These are phyloP conservation scores for Saccopteryx bilineata DNA, from an alignment of 2,113 vertebrate genomes.

Conservation along the genomic window DNA sequence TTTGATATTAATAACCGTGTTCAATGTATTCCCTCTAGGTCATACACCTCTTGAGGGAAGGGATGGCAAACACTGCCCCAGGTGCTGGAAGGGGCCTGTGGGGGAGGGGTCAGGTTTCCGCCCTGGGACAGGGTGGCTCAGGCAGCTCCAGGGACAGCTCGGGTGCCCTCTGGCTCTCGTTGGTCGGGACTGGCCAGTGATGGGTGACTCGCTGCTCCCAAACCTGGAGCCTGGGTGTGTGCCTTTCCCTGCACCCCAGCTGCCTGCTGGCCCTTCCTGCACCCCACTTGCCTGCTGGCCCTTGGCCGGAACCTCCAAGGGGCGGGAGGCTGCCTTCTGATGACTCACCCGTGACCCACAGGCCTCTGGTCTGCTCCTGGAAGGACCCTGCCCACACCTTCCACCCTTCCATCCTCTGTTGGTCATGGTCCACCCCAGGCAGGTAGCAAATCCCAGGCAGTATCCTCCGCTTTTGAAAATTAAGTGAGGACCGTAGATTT, in stretches of 20 bases:
- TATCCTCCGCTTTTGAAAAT: background rate
- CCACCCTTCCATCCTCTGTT: background rate
- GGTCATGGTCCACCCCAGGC: background rate
- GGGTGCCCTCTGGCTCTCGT: background rate
- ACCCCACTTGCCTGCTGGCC: fast-evolving
- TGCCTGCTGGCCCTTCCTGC: too few relatives aligned
- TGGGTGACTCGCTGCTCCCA: background rate
- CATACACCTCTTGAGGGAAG: background rate
- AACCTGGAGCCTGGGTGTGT: background rate
- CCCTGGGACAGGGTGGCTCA: background rate
- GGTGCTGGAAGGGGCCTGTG: too few relatives aligned
- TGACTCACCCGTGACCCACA: fast-evolving
- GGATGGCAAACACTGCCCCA: background rate
- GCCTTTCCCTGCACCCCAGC: background rate
- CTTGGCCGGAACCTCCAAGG: background rate
- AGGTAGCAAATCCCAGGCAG: background rate
- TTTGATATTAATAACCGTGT: background rate
- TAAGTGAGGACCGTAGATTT: background rate
- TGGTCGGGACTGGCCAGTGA: background rate
- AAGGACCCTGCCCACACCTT: background rate
- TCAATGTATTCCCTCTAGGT: background rate
- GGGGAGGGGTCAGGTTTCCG: background rate
- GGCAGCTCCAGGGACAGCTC: background rate
- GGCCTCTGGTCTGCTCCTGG: background rate
- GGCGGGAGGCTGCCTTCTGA: background rate